phyloP scores from a whole-genome alignment of 2,888 invertebrate genomes.

The Erpobdella octoculata region DNA sequence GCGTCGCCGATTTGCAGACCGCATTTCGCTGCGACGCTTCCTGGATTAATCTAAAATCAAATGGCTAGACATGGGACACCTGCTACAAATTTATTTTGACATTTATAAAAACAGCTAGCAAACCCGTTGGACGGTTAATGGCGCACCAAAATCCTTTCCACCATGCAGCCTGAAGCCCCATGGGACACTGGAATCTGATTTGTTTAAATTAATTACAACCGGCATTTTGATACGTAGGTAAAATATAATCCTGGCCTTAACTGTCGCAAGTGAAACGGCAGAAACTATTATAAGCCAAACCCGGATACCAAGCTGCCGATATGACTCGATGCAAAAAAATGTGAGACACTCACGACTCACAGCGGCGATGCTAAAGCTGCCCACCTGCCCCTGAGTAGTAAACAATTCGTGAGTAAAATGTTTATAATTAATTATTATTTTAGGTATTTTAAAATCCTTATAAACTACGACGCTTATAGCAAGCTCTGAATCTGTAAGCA shows the following conservation, averaged over 20 bases:
- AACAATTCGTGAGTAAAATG: too few relatives aligned
- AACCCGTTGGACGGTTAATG: constrained; percentile 49
- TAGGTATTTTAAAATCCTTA: too few relatives aligned
- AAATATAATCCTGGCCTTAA: background rate
- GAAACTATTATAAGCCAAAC: background rate
- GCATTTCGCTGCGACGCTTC: constrained; percentile 50
- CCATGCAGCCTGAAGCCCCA: constrained; percentile 54
- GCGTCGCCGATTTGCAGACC: constrained; percentile 50
- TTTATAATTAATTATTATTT: too few relatives aligned
- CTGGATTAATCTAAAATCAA: constrained; percentile 46
- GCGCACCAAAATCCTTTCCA: constrained; percentile 50
- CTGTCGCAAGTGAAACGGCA: background rate
- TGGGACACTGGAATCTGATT: constrained; percentile 41
- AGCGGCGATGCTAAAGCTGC: too few relatives aligned
- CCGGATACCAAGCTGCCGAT: background rate
- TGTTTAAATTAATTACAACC: constrained; percentile 30
- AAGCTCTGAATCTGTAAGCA: too few relatives aligned
- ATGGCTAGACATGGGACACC: background rate
- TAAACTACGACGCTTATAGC: too few relatives aligned
- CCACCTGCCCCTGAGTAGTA: too few relatives aligned
- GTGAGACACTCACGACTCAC: too few relatives aligned
- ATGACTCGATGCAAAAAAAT: too few relatives aligned
- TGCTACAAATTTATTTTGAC: background rate
- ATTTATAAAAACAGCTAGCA: background rate
- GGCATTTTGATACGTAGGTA: too few relatives aligned